phyloP scores from a whole-genome alignment of 2,888 invertebrate species.

The Platycnemis pennipes region DNA sequence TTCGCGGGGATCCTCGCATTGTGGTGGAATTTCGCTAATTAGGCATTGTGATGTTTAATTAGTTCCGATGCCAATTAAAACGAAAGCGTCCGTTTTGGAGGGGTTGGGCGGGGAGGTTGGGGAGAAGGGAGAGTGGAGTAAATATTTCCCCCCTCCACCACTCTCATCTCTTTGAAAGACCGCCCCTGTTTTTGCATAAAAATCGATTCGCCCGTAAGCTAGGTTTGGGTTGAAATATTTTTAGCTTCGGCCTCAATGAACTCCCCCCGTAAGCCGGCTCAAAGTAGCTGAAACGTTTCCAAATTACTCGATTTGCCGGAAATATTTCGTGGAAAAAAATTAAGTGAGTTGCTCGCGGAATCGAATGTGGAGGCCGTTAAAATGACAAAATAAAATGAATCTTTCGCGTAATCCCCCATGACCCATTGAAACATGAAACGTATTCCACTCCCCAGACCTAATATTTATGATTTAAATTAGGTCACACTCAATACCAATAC shows the following conservation, averaged over 20 bases:
- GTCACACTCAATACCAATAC: background rate
- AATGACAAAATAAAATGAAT: background rate
- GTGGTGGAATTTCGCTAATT: background rate
- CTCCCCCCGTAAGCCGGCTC: background rate
- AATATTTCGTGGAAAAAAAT: background rate
- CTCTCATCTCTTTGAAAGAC: no score
- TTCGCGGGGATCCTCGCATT: background rate
- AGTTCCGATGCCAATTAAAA: background rate
- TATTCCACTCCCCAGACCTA: background rate
- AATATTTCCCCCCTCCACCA: background rate
- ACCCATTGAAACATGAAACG: background rate
- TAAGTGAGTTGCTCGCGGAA: background rate
- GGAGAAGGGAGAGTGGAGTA: background rate
- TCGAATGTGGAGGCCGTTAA: background rate
- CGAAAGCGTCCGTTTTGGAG: background rate
- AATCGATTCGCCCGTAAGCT: background rate
- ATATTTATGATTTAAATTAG: background rate
- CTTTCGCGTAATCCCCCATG: background rate
- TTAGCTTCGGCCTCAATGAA: background rate
- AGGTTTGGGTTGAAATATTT: background rate
- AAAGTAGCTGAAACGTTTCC: background rate
- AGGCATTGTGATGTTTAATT: constrained; percentile 35
- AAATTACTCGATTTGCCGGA: background rate
- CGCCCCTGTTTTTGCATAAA: background rate
- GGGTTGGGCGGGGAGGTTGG: background rate